Evolutionary conservation across 2,113 vertebrate species (phyloP).

Genomic region (Clarias batrachus): DNA sequence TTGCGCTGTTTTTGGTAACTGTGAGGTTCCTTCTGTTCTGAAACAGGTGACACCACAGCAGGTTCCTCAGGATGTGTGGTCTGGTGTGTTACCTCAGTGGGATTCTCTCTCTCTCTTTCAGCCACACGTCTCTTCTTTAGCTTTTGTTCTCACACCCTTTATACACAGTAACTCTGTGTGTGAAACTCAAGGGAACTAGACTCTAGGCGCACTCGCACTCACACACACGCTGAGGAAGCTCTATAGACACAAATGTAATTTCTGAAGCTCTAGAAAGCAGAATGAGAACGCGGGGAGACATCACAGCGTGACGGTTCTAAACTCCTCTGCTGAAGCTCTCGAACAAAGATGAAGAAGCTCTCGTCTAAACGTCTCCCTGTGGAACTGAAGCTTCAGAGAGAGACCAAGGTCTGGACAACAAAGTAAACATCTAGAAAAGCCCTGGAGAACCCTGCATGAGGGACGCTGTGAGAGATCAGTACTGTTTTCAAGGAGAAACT

Average conservation of each 20-base stretch:
- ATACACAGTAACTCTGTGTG: background rate
- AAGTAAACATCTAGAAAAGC: background rate
- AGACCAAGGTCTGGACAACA: background rate
- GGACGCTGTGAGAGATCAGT: background rate
- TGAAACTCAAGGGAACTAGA: too few relatives aligned
- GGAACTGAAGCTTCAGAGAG: background rate
- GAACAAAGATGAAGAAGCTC: background rate
- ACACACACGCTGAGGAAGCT: too few relatives aligned
- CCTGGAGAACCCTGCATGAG: too few relatives aligned
- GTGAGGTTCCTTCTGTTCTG: background rate
- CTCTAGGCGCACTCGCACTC: too few relatives aligned
- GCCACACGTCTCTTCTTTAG: background rate
- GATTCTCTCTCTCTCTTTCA: background rate
- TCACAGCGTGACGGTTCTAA: too few relatives aligned
- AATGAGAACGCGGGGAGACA: too few relatives aligned
- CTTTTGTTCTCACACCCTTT: background rate
- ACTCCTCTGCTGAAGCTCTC: background rate
- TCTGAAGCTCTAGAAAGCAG: too few relatives aligned
- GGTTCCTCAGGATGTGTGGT: conserved; percentile 28
- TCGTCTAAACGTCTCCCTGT: background rate
- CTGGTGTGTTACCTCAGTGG: conserved; percentile 9
- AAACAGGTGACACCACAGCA: background rate
- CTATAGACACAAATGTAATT: too few relatives aligned
- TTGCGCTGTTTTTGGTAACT: background rate
- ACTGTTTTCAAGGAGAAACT: background rate